Percentiles rank a stretch among this genome's conserved stretches.
Evolutionary conservation across 1,140 invertebrate species (phyloP).

Genomic region (Watersipora subatra): DNA sequence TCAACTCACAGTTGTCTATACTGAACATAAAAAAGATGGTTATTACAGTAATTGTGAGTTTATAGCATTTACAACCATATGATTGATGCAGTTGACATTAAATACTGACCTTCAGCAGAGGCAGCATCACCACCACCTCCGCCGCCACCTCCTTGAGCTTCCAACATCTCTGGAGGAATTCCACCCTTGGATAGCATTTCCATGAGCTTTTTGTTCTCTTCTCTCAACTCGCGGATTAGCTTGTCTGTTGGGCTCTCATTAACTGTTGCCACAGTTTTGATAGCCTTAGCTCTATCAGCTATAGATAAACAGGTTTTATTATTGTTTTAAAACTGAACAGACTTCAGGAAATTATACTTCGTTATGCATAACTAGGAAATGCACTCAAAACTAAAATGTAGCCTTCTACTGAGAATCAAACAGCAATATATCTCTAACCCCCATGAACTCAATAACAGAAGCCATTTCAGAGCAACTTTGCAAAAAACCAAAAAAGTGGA

Average conservation of each 20-base stretch:
- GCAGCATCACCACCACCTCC: constrained; percentile 9
- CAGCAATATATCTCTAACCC: too few relatives aligned
- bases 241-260: constrained; percentile 50
- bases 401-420: too few relatives aligned
- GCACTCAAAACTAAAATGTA: too few relatives aligned
- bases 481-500: too few relatives aligned
- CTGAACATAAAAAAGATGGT: too few relatives aligned
- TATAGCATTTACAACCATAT: too few relatives aligned
- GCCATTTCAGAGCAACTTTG: too few relatives aligned
- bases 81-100: too few relatives aligned
- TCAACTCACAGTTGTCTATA: too few relatives aligned
- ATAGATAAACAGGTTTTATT: constrained; percentile 19
- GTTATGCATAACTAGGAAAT: not conserved
- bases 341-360: not conserved
- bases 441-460: too few relatives aligned
- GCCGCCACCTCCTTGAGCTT: not conserved
- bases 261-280: constrained; percentile 46
- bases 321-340: not conserved
- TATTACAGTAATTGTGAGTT: too few relatives aligned
- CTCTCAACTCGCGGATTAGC: constrained; percentile 46
- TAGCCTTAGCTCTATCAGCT: constrained; percentile 49
- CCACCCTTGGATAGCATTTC: constrained; percentile 33
- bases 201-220: constrained; percentile 46
- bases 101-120: too few relatives aligned
- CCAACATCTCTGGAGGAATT: constrained; percentile 8